Evolutionary conservation across 2,888 invertebrate species (phyloP).

Genomic region (Creontiades dilutus): DNA sequence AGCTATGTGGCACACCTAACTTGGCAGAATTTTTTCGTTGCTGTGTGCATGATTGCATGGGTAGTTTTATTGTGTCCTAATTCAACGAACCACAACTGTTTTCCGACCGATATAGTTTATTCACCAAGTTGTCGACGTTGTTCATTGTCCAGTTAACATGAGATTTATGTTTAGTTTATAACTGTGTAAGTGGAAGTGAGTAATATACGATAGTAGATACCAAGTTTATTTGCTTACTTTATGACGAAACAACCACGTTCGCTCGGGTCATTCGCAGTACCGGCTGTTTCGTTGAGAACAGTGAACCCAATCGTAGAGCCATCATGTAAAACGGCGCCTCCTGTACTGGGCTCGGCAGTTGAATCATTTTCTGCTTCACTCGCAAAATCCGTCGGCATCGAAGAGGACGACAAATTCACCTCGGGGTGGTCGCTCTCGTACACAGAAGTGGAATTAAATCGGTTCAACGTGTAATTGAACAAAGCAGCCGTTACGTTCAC

Average conservation of each 20-base stretch:
- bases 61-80: too few species aligned
- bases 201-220: too few species aligned
- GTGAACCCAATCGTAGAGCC: slow-evolving; percentile 72
- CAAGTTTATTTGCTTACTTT: not conserved
- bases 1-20: too few species aligned
- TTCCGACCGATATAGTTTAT: too few species aligned
- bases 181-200: too few species aligned
- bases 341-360: not conserved
- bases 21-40: too few species aligned
- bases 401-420: not conserved
- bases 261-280: not conserved
- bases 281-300: slow-evolving; percentile 75
- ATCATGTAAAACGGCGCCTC: slow-evolving; percentile 76
- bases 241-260: not conserved
- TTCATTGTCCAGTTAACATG: too few species aligned
- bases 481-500: slow-evolving; percentile 1
- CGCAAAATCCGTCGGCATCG: not conserved
- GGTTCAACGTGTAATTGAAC: not conserved
- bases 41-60: too few species aligned
- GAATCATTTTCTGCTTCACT: not conserved
- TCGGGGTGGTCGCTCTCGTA: not conserved
- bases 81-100: too few species aligned
- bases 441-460: not conserved
- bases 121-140: too few species aligned
- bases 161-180: too few species aligned